Conservation (phyloP, 2,888 invertebrate species). For the Limnephilus lunatus region DNA sequence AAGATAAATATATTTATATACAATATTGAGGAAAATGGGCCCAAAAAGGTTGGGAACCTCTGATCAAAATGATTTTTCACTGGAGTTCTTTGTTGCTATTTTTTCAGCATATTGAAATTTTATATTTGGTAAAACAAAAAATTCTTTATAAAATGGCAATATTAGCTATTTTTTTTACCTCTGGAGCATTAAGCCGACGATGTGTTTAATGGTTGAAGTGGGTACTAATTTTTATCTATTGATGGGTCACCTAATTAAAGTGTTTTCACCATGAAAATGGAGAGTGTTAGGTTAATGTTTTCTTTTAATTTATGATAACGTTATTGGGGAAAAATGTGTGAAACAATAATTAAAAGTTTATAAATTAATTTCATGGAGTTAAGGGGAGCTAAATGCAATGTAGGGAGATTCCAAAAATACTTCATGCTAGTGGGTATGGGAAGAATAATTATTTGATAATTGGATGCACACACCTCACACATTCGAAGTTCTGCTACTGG, state of each 20-base stretch:
- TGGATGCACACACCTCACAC: background rate
- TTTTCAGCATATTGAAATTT: background rate
- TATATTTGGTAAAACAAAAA: background rate
- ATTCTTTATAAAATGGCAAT: background rate
- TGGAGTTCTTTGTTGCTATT: too few species aligned
- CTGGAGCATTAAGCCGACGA: background rate
- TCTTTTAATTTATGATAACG: background rate
- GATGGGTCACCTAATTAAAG: background rate
- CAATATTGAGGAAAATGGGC: too few species aligned
- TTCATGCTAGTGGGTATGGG: background rate
- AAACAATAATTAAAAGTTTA: background rate
- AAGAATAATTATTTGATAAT: too few species aligned
- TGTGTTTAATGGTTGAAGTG: background rate
- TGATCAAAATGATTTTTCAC: too few species aligned
- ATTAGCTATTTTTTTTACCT: background rate
- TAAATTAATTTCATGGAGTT: too few species aligned
- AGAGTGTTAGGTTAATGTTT: background rate
- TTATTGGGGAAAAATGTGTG: background rate
- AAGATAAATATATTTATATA: too few species aligned
- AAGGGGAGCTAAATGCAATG: background rate
- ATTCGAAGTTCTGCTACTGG: background rate
- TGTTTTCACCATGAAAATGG: background rate
- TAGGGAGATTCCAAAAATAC: background rate
- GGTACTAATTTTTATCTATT: background rate
- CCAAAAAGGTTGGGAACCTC: too few species aligned